Base-by-base conservation (phyloP, 1,140 invertebrate species). In the Alviniconcha marisindica region DNA sequence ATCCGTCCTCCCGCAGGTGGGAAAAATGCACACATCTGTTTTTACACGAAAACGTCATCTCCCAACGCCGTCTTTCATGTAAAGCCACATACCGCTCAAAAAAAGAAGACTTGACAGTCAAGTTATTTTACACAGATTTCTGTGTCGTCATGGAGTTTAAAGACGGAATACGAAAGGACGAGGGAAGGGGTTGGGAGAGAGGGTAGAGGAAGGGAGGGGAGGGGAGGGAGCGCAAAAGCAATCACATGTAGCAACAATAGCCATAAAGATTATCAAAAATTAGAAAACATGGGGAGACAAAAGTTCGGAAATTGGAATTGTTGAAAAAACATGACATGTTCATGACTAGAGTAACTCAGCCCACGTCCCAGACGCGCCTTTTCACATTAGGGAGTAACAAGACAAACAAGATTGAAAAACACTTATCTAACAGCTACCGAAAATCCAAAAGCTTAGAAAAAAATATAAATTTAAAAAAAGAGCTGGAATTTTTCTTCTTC, bases 71-170 rank as follows among this genome's bases (percentile, higher is more conserved):
- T n/a, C 21, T 63, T 31, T 63, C 28, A 5, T 7, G 24, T 63
- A 63, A n/a, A 14, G 60, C 24, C 60, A 63, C n/a, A n/a, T n/a
- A n/a, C 7, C 21, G 7, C 4, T 5, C 60, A 31, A 63, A 7
- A 4, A 31, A 63, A 31, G 24, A 48, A 48, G 5, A 48, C 44
- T 48, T 48, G 44, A 48, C 21, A 63, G 24, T n/a, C 7, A 31
- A 12, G 7, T 63, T 5, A 14, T n/a, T 63, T 31, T 63, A 63
- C 60, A 63, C 60, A 63, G 60, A 63, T 24, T 10, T 63, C 60
- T 63, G 60, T 63, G 60, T 63, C 60, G 60, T 63, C 60, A 31
- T 63, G 21, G 60, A n/a, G n/a, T n/a, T n/a, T n/a, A n/a, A n/a
- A n/a, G n/a, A n/a, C n/a, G n/a, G n/a, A n/a, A 51, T 51, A 51